Conservation (phyloP, 2,113 vertebrate genomes). For the Oreocharis arfaki region DNA sequence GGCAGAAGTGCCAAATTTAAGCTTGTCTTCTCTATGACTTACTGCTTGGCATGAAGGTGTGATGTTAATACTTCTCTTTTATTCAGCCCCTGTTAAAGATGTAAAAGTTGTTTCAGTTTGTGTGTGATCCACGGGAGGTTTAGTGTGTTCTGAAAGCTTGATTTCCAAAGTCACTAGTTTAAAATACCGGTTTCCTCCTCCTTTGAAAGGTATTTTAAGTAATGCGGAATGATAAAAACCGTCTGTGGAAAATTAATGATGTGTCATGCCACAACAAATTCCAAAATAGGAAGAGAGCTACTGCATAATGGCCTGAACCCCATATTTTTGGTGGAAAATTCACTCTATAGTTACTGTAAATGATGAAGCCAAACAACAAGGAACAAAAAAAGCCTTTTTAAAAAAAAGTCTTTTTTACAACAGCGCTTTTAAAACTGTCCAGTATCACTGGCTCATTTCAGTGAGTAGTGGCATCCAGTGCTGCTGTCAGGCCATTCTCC, state of each 20-base stretch:
- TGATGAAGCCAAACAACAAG: not conserved
- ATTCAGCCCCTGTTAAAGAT: not conserved
- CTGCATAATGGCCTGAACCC: not conserved
- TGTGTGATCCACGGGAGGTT: not conserved
- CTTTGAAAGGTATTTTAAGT: not conserved
- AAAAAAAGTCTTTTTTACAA: not conserved
- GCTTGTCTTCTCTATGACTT: not conserved
- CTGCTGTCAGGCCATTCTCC: not conserved
- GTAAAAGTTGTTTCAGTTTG: not conserved
- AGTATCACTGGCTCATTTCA: not conserved
- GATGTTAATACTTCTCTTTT: not conserved
- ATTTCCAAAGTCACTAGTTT: not conserved
- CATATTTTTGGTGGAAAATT: not conserved
- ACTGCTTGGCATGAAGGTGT: not conserved
- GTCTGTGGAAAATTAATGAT: not conserved
- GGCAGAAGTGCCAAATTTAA: not conserved
- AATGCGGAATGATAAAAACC: not conserved
- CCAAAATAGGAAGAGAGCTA: not conserved
- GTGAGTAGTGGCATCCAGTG: not conserved
- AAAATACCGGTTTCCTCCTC: not conserved
- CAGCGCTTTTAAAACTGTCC: not conserved
- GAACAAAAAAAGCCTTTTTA: not conserved
- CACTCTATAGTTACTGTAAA: not conserved
- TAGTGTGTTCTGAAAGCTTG: not conserved
- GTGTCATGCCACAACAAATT: not conserved